Evolutionary conservation across 2,888 invertebrate genomes (phyloP).

Genomic region (Stegophylla sp.): DNA sequence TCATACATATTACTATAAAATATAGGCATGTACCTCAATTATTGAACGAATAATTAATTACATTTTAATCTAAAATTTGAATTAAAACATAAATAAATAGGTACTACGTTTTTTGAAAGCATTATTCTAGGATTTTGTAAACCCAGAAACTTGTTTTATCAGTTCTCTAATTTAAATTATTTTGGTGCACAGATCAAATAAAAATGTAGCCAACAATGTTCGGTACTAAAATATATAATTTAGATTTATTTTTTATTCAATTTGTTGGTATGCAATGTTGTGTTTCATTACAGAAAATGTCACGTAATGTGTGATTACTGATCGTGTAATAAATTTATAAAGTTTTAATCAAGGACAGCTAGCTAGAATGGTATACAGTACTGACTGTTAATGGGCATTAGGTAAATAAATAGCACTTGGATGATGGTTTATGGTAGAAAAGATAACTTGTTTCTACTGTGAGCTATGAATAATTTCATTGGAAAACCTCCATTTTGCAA

Average conservation of each 20-base stretch:
- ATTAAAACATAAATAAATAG: too few relatives aligned
- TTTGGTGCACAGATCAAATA: slow-evolving; percentile 11
- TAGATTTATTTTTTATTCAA: slow-evolving; percentile 1
- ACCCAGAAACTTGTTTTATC: background rate
- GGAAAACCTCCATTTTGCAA: background rate
- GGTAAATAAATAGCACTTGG: background rate
- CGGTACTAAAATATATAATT: background rate
- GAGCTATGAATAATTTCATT: slow-evolving; percentile 7
- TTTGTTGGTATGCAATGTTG: background rate
- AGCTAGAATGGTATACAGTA: slow-evolving; percentile 5
- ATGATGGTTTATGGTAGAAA: background rate
- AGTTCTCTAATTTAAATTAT: background rate
- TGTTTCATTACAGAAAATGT: slow-evolving; percentile 13
- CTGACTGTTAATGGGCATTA: slow-evolving; percentile 4
- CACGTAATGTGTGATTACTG: slow-evolving; percentile 24
- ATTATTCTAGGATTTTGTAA: background rate
- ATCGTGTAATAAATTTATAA: slow-evolving; percentile 28
- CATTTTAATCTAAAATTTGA: background rate
- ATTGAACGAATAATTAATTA: background rate
- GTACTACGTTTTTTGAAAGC: background rate
- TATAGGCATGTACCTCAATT: background rate
- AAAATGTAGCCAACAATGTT: background rate
- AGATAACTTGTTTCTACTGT: background rate
- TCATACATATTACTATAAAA: background rate
- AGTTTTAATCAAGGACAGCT: slow-evolving; percentile 39